Percentiles rank a stretch among this genome's conserved stretches.
phyloP scores from a whole-genome alignment of 2,888 invertebrate species.

The Himalopsyche tibetana region DNA sequence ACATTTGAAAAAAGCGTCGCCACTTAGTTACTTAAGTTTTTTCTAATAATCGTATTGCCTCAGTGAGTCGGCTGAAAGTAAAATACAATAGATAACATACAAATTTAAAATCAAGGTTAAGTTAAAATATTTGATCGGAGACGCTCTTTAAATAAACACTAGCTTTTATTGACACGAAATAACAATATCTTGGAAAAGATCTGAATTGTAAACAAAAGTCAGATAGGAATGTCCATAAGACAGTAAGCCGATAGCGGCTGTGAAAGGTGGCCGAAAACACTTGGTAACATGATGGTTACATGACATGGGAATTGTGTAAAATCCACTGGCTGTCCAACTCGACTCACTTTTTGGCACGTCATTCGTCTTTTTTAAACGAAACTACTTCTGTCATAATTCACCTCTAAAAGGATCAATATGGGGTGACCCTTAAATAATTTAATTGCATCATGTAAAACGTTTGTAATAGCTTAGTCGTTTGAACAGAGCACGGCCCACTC shows the following conservation, averaged over 20 bases:
- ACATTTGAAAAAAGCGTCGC: no score
- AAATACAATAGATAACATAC: background rate
- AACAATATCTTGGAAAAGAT: conserved; percentile 27
- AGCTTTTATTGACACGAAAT: conserved; percentile 28
- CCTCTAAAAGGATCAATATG: conserved; percentile 49
- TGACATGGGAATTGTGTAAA: conserved; percentile 48
- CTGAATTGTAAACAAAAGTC: conserved; percentile 42
- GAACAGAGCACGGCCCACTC: no score
- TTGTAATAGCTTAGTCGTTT: no score
- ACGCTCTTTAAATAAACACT: conserved; percentile 17
- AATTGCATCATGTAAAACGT: no score
- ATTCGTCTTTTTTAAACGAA: conserved; percentile 54
- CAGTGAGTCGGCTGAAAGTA: background rate
- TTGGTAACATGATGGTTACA: conserved; percentile 38
- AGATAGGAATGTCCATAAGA: conserved; percentile 42
- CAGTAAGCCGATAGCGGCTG: conserved; percentile 26
- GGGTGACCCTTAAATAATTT: background rate
- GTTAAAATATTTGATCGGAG: conserved; percentile 8
- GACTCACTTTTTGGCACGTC: conserved; percentile 59
- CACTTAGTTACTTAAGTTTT: no score
- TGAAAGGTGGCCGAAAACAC: conserved; percentile 43
- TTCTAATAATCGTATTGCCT: no score
- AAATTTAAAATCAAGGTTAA: background rate
- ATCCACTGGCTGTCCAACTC: conserved; percentile 15
- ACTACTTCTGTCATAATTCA: conserved; percentile 52